A percentile compares a stretch with the other conserved stretches of the same genome.
Evolutionary conservation across 2,113 vertebrate genomes (phyloP).

Genomic region (Seriola quinqueradiata): DNA sequence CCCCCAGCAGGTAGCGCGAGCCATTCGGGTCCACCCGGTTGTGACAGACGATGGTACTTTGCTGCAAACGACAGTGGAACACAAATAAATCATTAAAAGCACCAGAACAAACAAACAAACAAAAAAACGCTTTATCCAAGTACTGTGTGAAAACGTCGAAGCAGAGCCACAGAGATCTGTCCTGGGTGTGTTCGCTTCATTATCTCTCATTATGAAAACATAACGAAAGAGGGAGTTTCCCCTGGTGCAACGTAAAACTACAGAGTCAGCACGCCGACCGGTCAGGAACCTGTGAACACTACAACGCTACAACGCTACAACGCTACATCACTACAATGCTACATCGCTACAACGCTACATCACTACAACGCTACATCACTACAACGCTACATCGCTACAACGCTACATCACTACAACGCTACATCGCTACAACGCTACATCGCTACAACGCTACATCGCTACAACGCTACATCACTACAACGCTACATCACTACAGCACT

Average conservation of each 20-base stretch:
- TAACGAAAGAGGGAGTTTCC: not conserved
- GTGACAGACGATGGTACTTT: conserved; percentile 98
- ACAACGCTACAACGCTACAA: too few relatives aligned
- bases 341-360: too few relatives aligned
- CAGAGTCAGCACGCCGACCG: not conserved
- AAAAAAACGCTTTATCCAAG: not conserved
- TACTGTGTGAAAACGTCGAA: not conserved
- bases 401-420: too few relatives aligned
- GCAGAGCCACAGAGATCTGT: not conserved
- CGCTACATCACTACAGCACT: too few relatives aligned
- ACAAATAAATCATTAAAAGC: conserved; percentile 4
- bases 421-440: too few relatives aligned
- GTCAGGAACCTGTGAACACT: not conserved
- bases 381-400: too few relatives aligned
- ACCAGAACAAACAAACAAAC: too few relatives aligned
- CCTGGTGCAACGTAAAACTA: conserved; percentile 2
- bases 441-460: too few relatives aligned
- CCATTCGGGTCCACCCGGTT: conserved; percentile 98
- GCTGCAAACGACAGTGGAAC: conserved; percentile 79
- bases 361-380: too few relatives aligned
- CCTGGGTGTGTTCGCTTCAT: conserved; percentile 15
- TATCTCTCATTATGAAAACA: conserved; percentile 20
- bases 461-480: too few relatives aligned
- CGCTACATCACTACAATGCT: too few relatives aligned
- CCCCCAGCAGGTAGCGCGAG: conserved; percentile 95